phyloP scores from a whole-genome alignment of 2,797 vertebrate genomes.

The Poecile montanus region DNA sequence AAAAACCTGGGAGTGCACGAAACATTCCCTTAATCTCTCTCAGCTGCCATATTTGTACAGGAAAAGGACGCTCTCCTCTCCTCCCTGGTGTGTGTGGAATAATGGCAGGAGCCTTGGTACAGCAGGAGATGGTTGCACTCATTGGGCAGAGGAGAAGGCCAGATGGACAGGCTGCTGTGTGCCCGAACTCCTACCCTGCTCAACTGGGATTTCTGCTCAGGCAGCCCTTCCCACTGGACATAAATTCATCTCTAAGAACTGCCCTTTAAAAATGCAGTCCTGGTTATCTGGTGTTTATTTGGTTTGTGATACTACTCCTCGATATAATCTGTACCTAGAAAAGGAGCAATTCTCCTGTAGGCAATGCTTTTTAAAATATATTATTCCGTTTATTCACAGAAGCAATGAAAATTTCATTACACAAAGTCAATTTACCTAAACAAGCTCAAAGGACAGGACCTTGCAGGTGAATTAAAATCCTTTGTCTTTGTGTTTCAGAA shows the following conservation, averaged over 20 bases:
- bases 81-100: rapidly evolving
- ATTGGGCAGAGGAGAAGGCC: too few relatives aligned
- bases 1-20: background rate
- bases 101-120: background rate
- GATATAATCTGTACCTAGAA: background rate
- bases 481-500: background rate
- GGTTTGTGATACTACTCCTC: background rate
- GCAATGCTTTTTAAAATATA: background rate
- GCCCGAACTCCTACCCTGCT: background rate
- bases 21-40: background rate
- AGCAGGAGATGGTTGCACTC: too few relatives aligned
- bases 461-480: slow-evolving; percentile 1
- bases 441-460: background rate
- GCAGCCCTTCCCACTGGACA: background rate
- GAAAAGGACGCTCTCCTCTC: background rate
- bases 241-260: background rate
- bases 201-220: background rate
- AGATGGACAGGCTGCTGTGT: background rate
- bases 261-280: background rate
- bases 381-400: slow-evolving; percentile 3
- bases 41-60: background rate
- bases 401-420: background rate
- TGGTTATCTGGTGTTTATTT: background rate
- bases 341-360: background rate
- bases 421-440: slow-evolving; percentile 16